Evolutionary conservation across 2,113 vertebrate species (phyloP).

Genomic region (Rhagologus leucostigma): DNA sequence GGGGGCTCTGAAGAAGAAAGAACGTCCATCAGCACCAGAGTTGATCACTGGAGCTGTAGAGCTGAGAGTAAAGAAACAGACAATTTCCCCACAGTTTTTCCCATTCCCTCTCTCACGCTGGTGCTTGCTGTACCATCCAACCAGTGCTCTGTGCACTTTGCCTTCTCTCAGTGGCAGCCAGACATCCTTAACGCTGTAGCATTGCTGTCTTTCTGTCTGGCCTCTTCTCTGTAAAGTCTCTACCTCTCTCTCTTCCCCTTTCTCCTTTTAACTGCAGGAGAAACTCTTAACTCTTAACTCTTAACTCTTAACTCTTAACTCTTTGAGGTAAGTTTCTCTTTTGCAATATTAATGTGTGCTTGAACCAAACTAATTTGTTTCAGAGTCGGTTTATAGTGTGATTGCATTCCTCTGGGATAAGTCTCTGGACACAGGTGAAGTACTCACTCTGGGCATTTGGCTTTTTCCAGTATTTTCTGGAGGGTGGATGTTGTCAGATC

Average conservation of each 20-base stretch:
- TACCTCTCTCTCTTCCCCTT: neutral
- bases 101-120: neutral
- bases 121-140: neutral
- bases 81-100: neutral
- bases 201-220: neutral
- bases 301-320: too few species aligned
- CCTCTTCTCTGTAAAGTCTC: neutral
- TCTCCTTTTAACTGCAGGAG: neutral
- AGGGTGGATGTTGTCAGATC: neutral
- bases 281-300: too few species aligned
- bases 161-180: neutral
- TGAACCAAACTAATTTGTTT: neutral
- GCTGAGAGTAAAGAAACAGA: neutral
- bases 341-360: neutral
- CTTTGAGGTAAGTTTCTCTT: neutral
- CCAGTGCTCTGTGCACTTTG: neutral
- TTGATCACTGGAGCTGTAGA: neutral
- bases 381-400: neutral
- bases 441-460: neutral
- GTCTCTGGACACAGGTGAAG: neutral
- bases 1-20: neutral
- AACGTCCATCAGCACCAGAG: neutral
- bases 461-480: neutral
- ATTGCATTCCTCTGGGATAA: neutral
- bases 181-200: neutral